Conservation (phyloP, 2,888 invertebrate species). For the Microplitis deprimator region DNA sequence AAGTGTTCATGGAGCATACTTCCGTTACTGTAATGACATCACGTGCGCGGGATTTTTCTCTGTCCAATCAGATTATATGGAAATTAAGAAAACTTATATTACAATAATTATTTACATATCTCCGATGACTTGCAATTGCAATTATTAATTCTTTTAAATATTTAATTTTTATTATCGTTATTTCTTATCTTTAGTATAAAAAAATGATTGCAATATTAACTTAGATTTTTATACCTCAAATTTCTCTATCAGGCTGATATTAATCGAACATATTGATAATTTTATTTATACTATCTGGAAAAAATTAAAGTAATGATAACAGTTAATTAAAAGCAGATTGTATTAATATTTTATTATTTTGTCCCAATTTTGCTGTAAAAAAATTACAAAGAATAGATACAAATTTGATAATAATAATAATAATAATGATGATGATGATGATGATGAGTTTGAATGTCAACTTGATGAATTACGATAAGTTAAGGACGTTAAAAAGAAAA, state of each 20-base stretch:
- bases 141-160: background rate
- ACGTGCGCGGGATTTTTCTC: slow-evolving; percentile 6
- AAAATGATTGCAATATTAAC: background rate
- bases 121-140: slow-evolving; percentile 11
- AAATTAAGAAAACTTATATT: slow-evolving; percentile 12
- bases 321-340: background rate
- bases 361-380: background rate
- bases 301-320: background rate
- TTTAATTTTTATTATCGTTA: background rate
- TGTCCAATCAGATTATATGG: background rate
- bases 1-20: slow-evolving; percentile 8
- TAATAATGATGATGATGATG: background rate
- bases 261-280: background rate
- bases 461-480: slow-evolving; percentile 21
- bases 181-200: background rate
- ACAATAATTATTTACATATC: background rate
- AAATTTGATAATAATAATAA: background rate
- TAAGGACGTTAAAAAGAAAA: slow-evolving; percentile 24
- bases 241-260: background rate
- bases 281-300: slow-evolving; percentile 15
- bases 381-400: background rate
- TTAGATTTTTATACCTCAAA: background rate
- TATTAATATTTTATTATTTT: background rate
- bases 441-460: slow-evolving; percentile 17
- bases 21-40: slow-evolving; percentile 19